Evolutionary conservation across 2,888 invertebrate species (phyloP).

Genomic region (Vandiemenella viatica): DNA sequence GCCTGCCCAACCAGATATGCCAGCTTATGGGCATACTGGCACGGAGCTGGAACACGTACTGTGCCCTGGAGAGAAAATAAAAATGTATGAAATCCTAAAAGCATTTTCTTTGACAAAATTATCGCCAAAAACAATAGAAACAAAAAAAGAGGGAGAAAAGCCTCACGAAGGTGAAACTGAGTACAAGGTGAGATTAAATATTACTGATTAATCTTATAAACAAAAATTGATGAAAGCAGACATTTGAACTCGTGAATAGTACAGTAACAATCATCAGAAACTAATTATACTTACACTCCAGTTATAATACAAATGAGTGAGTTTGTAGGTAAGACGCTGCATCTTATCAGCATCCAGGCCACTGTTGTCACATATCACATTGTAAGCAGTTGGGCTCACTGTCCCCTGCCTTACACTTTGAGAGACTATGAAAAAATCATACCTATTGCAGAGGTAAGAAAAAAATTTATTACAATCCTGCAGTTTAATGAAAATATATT

Average conservation of each 20-base stretch:
- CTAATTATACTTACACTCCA: conserved; percentile 58
- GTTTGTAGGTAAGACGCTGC: conserved; percentile 72
- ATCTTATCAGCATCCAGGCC: conserved; percentile 55
- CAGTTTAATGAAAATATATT: not conserved
- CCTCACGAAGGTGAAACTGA: no score
- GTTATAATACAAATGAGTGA: conserved; percentile 83
- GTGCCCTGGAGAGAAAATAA: conserved; percentile 31
- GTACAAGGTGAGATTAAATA: no score
- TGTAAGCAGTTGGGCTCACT: conserved; percentile 81
- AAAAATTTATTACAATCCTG: not conserved
- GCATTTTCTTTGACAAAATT: no score
- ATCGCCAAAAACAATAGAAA: no score
- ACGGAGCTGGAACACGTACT: conserved; percentile 79
- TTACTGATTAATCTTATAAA: no score
- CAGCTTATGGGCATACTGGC: conserved; percentile 88
- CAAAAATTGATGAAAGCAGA: no score
- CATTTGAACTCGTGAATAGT: no score
- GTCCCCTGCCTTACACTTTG: conserved; percentile 81
- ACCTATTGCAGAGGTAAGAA: conserved; percentile 37
- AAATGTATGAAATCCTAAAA: no score
- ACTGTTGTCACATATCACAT: conserved; percentile 60
- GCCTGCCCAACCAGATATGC: conserved; percentile 76
- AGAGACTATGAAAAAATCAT: conserved; percentile 80
- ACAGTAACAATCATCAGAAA: no score
- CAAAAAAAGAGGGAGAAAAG: no score